Conservation (phyloP, 1,140 invertebrate genomes). For the Caenorhabditis elegans region WBcel235 BX284606.5:12101001-12101500, state of each 20-base stretch:
- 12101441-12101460: too few species aligned
- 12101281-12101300: too few species aligned
- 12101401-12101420: too few species aligned
- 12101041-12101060: too few species aligned
- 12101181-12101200: constrained; percentile 59
- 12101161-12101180: constrained; percentile 46
- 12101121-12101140: constrained; percentile 46
- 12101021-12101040: too few species aligned
- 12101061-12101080: too few species aligned
- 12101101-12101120: too few species aligned
- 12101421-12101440: too few species aligned
- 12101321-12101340: constrained; percentile 47
- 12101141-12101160: constrained; percentile 26
- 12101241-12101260: neutral
- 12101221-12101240: neutral
- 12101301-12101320: constrained; percentile 37
- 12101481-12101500: too few species aligned
- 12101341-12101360: constrained; percentile 68
- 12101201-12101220: constrained; percentile 46
- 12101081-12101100: too few species aligned
- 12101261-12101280: constrained; percentile 54
- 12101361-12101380: constrained; percentile 77
- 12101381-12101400: neutral
- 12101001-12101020: too few species aligned
- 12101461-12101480: too few species aligned